Percentiles rank a stretch among this genome's conserved stretches.
Conservation (phyloP, 2,797 vertebrate genomes). For the Anguilla anguilla region DNA sequence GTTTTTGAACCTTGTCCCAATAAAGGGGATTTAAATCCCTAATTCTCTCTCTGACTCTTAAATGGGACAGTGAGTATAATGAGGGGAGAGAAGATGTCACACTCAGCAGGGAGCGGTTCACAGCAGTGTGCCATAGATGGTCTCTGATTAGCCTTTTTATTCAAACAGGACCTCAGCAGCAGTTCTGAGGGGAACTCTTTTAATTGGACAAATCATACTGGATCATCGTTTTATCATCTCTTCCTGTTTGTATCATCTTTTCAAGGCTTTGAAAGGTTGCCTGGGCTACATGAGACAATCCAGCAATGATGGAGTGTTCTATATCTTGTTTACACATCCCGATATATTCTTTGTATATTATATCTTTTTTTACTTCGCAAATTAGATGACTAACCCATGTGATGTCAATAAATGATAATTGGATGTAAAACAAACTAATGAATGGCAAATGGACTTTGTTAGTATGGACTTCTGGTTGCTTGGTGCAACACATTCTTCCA, state of each 20-base stretch:
- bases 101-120: not conserved
- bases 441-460: not conserved
- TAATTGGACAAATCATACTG: not conserved
- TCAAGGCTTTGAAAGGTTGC: not conserved
- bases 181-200: not conserved
- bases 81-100: not conserved
- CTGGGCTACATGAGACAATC: not conserved
- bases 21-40: no score
- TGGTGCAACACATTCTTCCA: not conserved
- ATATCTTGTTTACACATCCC: not conserved
- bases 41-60: not conserved
- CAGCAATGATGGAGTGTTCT: not conserved
- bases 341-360: not conserved
- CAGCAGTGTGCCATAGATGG: not conserved
- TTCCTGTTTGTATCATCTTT: not conserved
- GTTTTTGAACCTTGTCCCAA: no score
- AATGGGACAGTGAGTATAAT: not conserved
- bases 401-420: not conserved
- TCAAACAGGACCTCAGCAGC: not conserved
- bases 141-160: not conserved
- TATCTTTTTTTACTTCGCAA: no score
- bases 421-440: not conserved
- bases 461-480: not conserved
- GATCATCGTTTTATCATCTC: not conserved
- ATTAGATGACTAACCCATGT: not conserved